Percentiles rank a stretch among this genome's conserved stretches.
These are phyloP conservation scores for Oxyscelio sp. DNA, from an alignment of 2,888 invertebrate species.

Conservation along the genomic window DNA sequence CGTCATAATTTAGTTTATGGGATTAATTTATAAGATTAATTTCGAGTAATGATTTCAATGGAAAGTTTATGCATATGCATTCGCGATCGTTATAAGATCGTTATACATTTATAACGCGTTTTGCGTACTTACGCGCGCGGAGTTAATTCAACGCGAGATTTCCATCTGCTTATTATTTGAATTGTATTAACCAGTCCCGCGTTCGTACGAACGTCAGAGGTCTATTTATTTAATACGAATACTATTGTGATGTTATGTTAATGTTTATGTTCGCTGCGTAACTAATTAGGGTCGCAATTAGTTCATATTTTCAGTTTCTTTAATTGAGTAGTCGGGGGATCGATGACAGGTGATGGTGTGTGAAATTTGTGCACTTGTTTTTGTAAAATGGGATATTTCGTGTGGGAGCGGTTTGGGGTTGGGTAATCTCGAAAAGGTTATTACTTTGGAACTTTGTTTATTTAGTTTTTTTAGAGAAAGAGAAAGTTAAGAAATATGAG, in stretches of 20 bases:
- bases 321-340: too few relatives aligned
- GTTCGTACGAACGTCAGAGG: slow-evolving; percentile 54
- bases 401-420: too few relatives aligned
- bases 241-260: slow-evolving; percentile 58
- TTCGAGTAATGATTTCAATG: slow-evolving; percentile 50
- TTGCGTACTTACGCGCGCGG: slow-evolving; percentile 4
- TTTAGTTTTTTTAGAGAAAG: too few relatives aligned
- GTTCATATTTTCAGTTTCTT: too few relatives aligned
- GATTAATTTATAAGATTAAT: slow-evolving; percentile 65
- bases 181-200: slow-evolving; percentile 56
- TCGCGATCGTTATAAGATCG: slow-evolving; percentile 62
- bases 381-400: too few relatives aligned
- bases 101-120: slow-evolving; percentile 47
- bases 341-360: too few relatives aligned
- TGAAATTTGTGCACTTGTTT: too few relatives aligned
- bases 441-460: too few relatives aligned
- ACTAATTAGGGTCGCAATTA: slow-evolving; percentile 36
- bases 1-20: slow-evolving; percentile 57
- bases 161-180: slow-evolving; percentile 60
- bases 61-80: slow-evolving; percentile 71
- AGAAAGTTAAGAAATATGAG: too few relatives aligned
- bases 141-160: slow-evolving; percentile 55
- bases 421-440: too few relatives aligned
- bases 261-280: slow-evolving; percentile 33
- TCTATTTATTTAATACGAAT: slow-evolving; percentile 45